These are phyloP conservation scores for Climacteris rufus DNA, from an alignment of 2,113 vertebrate species.

Conservation along the genomic window DNA sequence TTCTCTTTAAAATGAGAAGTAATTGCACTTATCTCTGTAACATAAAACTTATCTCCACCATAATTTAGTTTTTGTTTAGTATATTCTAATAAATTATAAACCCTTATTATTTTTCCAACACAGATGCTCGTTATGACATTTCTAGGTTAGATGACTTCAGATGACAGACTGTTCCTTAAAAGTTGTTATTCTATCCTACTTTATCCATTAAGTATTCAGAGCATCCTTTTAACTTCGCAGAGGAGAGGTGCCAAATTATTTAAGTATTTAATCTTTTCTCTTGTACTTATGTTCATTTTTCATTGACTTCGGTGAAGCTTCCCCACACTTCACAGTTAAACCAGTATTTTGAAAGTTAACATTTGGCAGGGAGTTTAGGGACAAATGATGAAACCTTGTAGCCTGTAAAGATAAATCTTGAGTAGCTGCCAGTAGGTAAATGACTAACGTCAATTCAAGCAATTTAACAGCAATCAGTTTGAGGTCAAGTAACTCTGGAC, in stretches of 20 bases:
- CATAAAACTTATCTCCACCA: constrained; percentile 58
- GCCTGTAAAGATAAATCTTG: constrained; percentile 62
- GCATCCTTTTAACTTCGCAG: constrained; percentile 50
- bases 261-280: constrained; percentile 54
- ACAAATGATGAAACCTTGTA: constrained; percentile 64
- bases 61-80: constrained; percentile 64
- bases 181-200: constrained; percentile 31
- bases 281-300: constrained; percentile 25
- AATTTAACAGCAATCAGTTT: constrained; percentile 59
- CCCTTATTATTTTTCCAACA: constrained; percentile 46
- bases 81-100: constrained; percentile 59
- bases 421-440: constrained; percentile 63
- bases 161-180: constrained; percentile 33
- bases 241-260: constrained; percentile 45
- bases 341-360: constrained; percentile 63
- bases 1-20: constrained; percentile 68
- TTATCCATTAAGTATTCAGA: constrained; percentile 42
- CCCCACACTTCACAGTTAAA: constrained; percentile 36
- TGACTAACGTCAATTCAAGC: constrained; percentile 59
- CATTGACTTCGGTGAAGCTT: constrained; percentile 29
- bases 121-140: constrained; percentile 49
- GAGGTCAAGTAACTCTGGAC: constrained; percentile 54
- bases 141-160: constrained; percentile 25
- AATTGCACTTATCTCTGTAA: constrained; percentile 70
- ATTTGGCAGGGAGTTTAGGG: constrained; percentile 40